Base-by-base conservation (phyloP, 2,888 invertebrate genomes). In the Oasisia sp. region DNA sequence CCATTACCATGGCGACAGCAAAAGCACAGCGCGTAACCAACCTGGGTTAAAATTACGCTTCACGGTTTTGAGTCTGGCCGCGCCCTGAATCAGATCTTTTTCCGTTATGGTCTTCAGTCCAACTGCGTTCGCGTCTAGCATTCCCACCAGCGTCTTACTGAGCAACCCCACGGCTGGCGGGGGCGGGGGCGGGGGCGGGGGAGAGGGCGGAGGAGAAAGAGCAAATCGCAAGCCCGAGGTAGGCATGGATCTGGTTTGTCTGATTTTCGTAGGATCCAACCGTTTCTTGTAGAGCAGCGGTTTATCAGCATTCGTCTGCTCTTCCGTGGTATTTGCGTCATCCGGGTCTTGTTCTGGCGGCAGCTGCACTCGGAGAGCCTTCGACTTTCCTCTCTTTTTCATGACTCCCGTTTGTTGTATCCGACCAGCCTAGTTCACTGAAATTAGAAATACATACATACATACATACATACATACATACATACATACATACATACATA, bases 1-100 rank as follows among this genome's bases (percentile, higher is more conserved):
- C 5, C 74, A 14, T 74, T 27, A 27, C 27, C 74, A 27, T n/a
- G n/a, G 74, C 19, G 27, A 74, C 74, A 74, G n/a, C 7, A 74
- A 2, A 0, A n/a, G 27, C 74, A 74, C n/a, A 74, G 27, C 74
- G n/a, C n/a, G 27, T 74, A 74, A 74, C 74, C 27, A 74, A 74
- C 74, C 74, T 74, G 74, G 74, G n/a, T 74, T 74, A 74, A 74
- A 74, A n/a, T 27, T 74, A 27, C 74, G 74, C 74, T 74, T 74
- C 74, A 74, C 74, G 74, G 14, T 19, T 74, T 27, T 74, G 74
- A 74, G 74, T 74, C n/a, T 74, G 74, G 74, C 74, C 7, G 74
- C 74, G 7, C 74, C 74, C 27, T 74, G 14, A 5, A 74, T 74
- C 74, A 74, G 74, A 74, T 74, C 74, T 74, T 74, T 19, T 74